Conservation (phyloP, 2,113 vertebrate genomes). For the Holacanthus passer region DNA sequence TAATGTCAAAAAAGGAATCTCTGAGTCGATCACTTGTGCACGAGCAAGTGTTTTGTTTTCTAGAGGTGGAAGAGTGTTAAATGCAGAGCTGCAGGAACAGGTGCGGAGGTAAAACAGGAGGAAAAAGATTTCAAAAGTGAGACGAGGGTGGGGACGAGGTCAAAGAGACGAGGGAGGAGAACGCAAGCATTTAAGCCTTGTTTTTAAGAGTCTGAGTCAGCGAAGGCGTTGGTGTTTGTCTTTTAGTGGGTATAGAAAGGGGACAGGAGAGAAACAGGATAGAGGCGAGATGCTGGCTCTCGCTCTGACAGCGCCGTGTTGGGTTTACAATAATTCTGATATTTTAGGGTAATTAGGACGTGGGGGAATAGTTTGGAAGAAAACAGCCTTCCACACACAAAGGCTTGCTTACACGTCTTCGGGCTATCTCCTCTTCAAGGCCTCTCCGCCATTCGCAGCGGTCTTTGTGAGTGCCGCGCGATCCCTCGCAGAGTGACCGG, state of each 20-base stretch:
- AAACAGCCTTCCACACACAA: not conserved
- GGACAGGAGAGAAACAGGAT: conserved; percentile 3
- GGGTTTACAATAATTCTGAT: conserved; percentile 38
- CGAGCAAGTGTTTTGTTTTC: not conserved
- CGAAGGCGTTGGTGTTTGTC: conserved; percentile 1
- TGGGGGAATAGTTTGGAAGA: conserved; percentile 31
- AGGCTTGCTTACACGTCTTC: not conserved
- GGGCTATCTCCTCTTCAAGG: conserved; percentile 1
- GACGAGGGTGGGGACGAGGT: rapidly evolving
- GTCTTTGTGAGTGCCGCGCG: not conserved
- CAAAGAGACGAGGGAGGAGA: not conserved
- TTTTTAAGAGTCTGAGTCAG: conserved; percentile 27
- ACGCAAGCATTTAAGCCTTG: conserved; percentile 12
- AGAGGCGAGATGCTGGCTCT: conserved; percentile 1
- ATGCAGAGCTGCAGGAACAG: not conserved
- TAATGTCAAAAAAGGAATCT: not conserved
- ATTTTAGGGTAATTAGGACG: conserved; percentile 55
- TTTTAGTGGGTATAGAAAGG: conserved; percentile 10
- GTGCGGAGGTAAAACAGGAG: not conserved
- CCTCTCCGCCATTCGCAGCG: not conserved
- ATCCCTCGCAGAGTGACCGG: conserved; percentile 10
- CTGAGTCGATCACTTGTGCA: not conserved
- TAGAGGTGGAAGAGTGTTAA: not conserved
- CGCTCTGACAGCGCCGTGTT: not conserved
- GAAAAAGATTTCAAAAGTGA: not conserved